A percentile compares a stretch with the other conserved stretches of the same genome.
Evolutionary conservation across 2,797 vertebrate species (phyloP).

Genomic region (Betta splendens): DNA sequence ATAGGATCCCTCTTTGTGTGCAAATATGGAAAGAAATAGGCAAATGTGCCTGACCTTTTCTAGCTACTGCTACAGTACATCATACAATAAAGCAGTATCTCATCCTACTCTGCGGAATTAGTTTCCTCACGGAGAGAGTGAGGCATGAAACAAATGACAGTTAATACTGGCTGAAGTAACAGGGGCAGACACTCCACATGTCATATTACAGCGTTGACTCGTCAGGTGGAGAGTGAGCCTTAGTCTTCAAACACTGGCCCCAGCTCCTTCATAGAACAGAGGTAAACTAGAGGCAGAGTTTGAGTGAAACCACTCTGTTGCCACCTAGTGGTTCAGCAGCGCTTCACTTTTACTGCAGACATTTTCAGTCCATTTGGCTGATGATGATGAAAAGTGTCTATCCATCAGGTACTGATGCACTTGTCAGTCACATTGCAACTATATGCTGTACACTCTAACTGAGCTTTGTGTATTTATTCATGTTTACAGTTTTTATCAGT

Average conservation of each 20-base stretch:
- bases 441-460: background rate
- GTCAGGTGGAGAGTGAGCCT: background rate
- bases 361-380: background rate
- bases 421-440: no score
- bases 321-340: slow-evolving; percentile 38
- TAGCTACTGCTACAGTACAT: no score
- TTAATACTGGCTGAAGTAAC: background rate
- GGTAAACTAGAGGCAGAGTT: background rate
- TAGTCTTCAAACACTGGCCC: background rate
- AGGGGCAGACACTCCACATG: background rate
- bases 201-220: background rate
- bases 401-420: background rate
- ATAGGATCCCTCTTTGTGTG: slow-evolving; percentile 5
- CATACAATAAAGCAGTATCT: no score
- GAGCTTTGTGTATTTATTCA: background rate
- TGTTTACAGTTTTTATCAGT: no score
- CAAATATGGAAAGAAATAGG: slow-evolving; percentile 5
- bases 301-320: slow-evolving; percentile 23
- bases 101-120: slow-evolving; percentile 7
- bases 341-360: background rate
- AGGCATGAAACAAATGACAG: slow-evolving; percentile 6
- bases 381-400: background rate
- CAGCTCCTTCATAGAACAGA: background rate
- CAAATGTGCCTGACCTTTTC: slow-evolving; percentile 10
- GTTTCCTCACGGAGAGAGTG: background rate